Percentiles rank a stretch among this genome's conserved stretches.
These are phyloP conservation scores for Acanthornis magna DNA, from an alignment of 2,797 vertebrate genomes.

Conservation along the genomic window DNA sequence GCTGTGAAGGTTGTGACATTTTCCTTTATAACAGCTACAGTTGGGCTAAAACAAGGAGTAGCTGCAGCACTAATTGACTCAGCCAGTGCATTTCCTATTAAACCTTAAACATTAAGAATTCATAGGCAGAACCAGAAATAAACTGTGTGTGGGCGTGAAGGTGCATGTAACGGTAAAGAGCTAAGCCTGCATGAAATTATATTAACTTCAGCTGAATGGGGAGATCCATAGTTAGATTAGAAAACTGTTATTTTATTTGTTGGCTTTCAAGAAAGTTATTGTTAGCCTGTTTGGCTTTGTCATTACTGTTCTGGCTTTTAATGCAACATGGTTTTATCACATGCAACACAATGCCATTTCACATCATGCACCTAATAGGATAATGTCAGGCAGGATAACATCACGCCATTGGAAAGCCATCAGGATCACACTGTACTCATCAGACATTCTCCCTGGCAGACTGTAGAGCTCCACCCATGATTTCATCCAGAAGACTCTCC, in stretches of 20 bases:
- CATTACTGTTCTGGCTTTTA: constrained; percentile 24
- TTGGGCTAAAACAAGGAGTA: not conserved
- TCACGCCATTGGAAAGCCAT: not conserved
- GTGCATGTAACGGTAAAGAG: not conserved
- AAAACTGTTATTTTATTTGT: not conserved
- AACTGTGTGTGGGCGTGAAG: not conserved
- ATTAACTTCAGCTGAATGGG: not conserved
- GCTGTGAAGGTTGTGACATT: not conserved
- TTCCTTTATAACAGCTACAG: not conserved
- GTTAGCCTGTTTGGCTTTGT: constrained; percentile 20
- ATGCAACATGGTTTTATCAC: constrained; percentile 10
- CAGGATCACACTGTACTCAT: not conserved
- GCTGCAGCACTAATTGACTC: constrained; percentile 29
- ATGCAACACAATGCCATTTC: constrained; percentile 20
- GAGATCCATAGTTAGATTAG: not conserved
- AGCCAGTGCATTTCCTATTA: not conserved
- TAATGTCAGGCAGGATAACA: constrained; percentile 32
- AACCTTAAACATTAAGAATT: constrained; percentile 22
- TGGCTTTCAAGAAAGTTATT: not conserved
- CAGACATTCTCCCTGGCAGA: not conserved
- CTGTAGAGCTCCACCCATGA: not conserved
- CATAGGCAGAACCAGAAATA: constrained; percentile 22
- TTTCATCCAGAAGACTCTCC: not conserved
- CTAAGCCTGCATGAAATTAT: not conserved
- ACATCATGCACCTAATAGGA: not conserved